Conservation (phyloP, 2,113 vertebrate species). For the Vulpes lagopus region DNA sequence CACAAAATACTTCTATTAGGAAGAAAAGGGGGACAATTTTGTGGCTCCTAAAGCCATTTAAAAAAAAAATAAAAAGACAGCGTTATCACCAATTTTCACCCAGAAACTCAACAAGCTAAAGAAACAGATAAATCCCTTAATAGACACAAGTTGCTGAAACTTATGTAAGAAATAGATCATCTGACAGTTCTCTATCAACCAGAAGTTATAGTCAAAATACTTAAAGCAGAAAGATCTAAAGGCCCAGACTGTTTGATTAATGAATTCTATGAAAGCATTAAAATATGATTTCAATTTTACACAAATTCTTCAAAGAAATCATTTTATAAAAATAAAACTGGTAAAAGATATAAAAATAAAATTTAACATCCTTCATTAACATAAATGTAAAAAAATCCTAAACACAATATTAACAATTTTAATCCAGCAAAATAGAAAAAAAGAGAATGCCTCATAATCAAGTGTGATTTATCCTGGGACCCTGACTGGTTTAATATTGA, state of each 20-base stretch:
- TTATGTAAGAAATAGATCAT: not conserved
- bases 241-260: not conserved
- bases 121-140: not conserved
- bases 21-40: not conserved
- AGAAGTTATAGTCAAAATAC: constrained; percentile 21
- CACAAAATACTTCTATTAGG: not conserved
- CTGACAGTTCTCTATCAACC: not conserved
- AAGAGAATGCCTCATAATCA: not conserved
- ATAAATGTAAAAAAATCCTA: not conserved
- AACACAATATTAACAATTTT: not conserved
- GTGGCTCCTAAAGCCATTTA: not conserved
- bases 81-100: not conserved
- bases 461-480: not conserved
- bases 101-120: not conserved
- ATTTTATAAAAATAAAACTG: not conserved
- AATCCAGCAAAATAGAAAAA: not conserved
- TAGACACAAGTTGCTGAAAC: not conserved
- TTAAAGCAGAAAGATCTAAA: not conserved
- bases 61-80: not conserved
- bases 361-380: not conserved
- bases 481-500: not conserved
- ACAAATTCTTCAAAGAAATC: not conserved
- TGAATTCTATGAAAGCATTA: not conserved
- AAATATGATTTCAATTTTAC: not conserved
- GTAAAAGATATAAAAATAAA: not conserved